Evolutionary conservation across 1,140 invertebrate genomes (phyloP), one percentile per base, ranked within the genome.

Genomic region (Zaprionus kolodkinae): DNA sequence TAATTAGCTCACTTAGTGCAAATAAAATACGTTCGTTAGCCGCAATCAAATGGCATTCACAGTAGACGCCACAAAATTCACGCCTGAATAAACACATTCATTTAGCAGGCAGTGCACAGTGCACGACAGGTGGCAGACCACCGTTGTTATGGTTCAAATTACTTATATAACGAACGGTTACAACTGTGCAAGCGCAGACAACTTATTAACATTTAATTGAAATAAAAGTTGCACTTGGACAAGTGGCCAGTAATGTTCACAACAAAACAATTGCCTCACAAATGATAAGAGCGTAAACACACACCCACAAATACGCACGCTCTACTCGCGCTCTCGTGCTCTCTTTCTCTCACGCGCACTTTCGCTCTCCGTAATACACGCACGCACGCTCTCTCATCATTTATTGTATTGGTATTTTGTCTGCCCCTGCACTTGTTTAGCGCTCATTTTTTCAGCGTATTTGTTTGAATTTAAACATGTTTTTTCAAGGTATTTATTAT

Each of bases 91-190:
- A 74, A 10, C 78, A 78, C 40, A 57, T 21, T 45, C 17, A 62
- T 63, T 70, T 33, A 38, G 68, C 71, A 76, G 69, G 50, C 72
- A 79, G 72, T 71, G 85, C 81, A 86, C 21, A 27, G 7, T 9
- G 55, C 57, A 76, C 70, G 85, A 89, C 85, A 89, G 85, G 85
- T 89, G 85, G 80, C 67, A n/a, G n/a, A n/a, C n/a, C n/a, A n/a
- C 69, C 50, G 10, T 10, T 57, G 54, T 27, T 25, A 59, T 50
- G 21, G 59, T 63, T 81, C 45, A 54, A 52, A 27, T 72, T 84
- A 81, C 85, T 86, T 90, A 63, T 79, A 78, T 78, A 73, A 50
- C 17, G 59, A 81, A 75, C 67, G 38, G 69, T 80, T 72, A 76
- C 25, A 36, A 30, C 48, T 21, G 43, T 60, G 27, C 57, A 57